Base-by-base conservation (phyloP, 2,888 invertebrate species). In the Cheilosia variabilis region DNA sequence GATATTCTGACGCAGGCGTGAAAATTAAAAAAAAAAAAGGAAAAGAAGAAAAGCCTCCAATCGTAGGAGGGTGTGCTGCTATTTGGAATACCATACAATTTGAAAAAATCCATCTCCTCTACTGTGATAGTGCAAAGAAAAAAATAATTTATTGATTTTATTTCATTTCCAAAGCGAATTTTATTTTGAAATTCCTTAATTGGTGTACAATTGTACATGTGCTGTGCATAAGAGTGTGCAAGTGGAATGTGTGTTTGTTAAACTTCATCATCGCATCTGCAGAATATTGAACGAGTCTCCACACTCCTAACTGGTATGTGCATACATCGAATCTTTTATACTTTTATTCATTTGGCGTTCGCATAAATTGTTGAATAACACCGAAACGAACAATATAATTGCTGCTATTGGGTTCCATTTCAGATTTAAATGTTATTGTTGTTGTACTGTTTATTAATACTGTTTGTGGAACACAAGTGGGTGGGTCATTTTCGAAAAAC, bases 1-100 rank as follows among this genome's bases (percentile, higher is more conserved):
- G 84, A 83, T 60, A 76, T 66, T 78, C 45, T 45, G 81, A 86
- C 86, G 86, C 86, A 86, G 86, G 86, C 86, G 86, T 86, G 77
- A 86, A 80, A 79, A 84, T 60, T 79, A 58, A 55, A 62, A 71
- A 53, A 60, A 52, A 80, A 19, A 45, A 47, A 9, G 19, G 9
- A 34, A 52, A 63, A 62, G 9, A 31, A 31, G 9, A 31, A 77
- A 37, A 37, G 0, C 37, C 17, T 68, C 27, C 60, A 37, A 52
- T 4, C n/a, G 50, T 65, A 63, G 50, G 80, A 76, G 86, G 76
- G 80, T 79, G 80, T 71, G 69, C 75, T 73, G 52, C 37, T 37
- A 62, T 60, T 50, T 22, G 19, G 22, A 50, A 22, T 60, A 50
- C 53, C 65, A 72, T 66, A 69, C 31, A 62, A 75, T 82, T 62